Percentiles rank a stretch among this genome's conserved stretches.
phyloP scores from a whole-genome alignment of 2,113 vertebrate species.

The Syngnathus typhle region DNA sequence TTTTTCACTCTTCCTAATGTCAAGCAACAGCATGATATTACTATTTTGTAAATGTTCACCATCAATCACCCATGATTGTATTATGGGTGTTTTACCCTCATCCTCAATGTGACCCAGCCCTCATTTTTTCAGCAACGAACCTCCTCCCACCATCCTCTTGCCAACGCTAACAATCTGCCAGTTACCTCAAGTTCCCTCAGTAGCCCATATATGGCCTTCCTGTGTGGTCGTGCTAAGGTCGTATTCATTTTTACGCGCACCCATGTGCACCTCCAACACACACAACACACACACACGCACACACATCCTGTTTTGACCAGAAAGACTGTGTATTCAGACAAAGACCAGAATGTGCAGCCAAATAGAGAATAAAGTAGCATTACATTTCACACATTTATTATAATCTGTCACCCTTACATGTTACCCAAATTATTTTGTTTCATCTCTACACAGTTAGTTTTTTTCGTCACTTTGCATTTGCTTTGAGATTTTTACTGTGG shows the following conservation, averaged over 20 bases:
- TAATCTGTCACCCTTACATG: not conserved
- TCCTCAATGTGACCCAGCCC: not conserved
- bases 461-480: not conserved
- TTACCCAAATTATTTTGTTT: not conserved
- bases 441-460: not conserved
- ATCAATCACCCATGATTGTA: not conserved
- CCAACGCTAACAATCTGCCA: not conserved
- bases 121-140: not conserved
- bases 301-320: constrained; percentile 5
- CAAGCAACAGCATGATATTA: no score
- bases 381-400: not conserved
- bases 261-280: not conserved
- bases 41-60: not conserved
- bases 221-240: constrained; percentile 2
- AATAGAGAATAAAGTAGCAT: not conserved
- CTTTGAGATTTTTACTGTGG: not conserved
- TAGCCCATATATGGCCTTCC: not conserved
- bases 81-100: no score
- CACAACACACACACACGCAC: not conserved
- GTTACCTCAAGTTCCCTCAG: not conserved
- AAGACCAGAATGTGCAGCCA: not conserved
- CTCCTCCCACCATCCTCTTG: not conserved
- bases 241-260: not conserved
- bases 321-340: not conserved
- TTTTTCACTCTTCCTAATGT: no score